These are phyloP conservation scores for Cordilura impudica DNA, from an alignment of 2,888 invertebrate species.

Conservation along the genomic window DNA sequence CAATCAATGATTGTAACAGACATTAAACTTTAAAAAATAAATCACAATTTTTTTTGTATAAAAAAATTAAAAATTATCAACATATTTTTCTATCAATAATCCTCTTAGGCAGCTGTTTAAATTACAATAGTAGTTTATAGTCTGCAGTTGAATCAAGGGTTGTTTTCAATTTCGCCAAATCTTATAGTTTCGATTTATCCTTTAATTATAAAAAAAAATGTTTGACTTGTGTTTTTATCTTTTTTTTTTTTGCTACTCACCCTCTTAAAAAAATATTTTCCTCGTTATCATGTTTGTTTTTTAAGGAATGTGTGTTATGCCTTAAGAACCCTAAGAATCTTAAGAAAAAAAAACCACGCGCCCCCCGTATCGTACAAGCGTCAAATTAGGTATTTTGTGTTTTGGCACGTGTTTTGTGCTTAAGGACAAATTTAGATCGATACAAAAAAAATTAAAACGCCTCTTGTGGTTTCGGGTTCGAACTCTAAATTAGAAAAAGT, in stretches of 20 bases:
- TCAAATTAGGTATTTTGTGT: background rate
- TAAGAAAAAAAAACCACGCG: background rate
- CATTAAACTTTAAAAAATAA: conserved; percentile 49
- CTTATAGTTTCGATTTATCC: background rate
- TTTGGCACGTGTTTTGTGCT: background rate
- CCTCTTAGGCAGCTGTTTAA: conserved; percentile 63
- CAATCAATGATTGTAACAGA: conserved; percentile 45
- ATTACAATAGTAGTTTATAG: conserved; percentile 35
- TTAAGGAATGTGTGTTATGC: background rate
- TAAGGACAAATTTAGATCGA: too few relatives aligned
- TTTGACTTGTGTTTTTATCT: background rate
- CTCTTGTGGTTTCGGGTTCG: too few relatives aligned
- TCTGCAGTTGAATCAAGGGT: conserved; percentile 34
- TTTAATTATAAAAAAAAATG: background rate
- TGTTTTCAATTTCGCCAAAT: background rate
- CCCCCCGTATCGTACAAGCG: background rate
- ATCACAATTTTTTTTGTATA: conserved; percentile 40
- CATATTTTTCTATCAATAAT: conserved; percentile 59
- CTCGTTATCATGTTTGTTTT: background rate
- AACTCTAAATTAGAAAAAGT: too few relatives aligned
- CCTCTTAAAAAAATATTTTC: background rate
- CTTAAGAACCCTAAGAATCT: background rate
- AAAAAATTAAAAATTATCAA: conserved; percentile 37
- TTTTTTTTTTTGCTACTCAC: background rate
- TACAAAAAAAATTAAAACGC: too few relatives aligned